A percentile compares a stretch with the other conserved stretches of the same genome.
Conservation (phyloP, 2,797 vertebrate genomes). For the Varecia variegata region DNA sequence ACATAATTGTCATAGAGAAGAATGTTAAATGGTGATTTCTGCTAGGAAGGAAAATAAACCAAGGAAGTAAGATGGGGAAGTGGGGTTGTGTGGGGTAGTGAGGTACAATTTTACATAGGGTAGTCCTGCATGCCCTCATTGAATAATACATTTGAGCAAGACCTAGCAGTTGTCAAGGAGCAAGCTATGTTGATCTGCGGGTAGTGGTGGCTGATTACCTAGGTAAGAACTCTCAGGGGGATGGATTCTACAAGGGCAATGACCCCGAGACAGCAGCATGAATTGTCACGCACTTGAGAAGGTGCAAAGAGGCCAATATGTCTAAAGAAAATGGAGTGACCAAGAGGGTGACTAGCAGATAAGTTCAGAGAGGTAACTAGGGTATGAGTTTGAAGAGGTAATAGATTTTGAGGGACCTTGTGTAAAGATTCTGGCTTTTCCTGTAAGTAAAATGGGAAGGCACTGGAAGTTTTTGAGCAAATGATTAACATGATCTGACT, state of each 20-base stretch:
- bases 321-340: neutral
- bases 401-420: neutral
- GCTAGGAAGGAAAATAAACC: neutral
- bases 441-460: neutral
- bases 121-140: neutral
- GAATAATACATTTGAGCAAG: neutral
- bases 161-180: neutral
- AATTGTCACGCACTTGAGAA: neutral
- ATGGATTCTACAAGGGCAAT: neutral
- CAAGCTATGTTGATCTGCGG: neutral
- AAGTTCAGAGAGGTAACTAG: neutral
- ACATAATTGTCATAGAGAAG: neutral
- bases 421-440: neutral
- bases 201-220: accelerated
- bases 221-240: neutral
- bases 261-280: neutral
- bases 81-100: neutral
- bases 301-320: neutral
- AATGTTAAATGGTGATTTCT: neutral
- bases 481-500: neutral
- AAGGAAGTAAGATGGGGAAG: neutral
- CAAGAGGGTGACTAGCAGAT: neutral
- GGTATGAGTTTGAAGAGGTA: neutral
- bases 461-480: neutral
- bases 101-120: neutral